Evolutionary conservation across 2,888 invertebrate species (phyloP).

Genomic region (Kryphioiulus occultus): DNA sequence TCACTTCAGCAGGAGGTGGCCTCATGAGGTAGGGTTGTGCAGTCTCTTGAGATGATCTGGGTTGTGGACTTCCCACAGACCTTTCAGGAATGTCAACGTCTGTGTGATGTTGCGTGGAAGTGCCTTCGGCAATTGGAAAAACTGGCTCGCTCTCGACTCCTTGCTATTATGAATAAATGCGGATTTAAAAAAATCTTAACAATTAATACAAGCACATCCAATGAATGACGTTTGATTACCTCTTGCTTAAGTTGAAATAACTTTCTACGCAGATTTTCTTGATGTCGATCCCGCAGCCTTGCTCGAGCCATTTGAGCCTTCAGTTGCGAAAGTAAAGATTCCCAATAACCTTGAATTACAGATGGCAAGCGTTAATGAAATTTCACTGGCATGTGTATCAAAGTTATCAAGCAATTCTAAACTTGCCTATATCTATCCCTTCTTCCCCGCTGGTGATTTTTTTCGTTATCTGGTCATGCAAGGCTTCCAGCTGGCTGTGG

Average conservation of each 20-base stretch:
- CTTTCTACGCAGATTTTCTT: slow-evolving; percentile 86
- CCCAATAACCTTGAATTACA: slow-evolving; percentile 80
- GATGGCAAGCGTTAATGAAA: slow-evolving; percentile 41
- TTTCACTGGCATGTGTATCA: background rate
- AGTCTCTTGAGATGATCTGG: background rate
- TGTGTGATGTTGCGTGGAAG: background rate
- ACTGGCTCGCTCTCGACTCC: slow-evolving; percentile 58
- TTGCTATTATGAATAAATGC: slow-evolving; percentile 48
- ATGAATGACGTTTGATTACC: background rate
- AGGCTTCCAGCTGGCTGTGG: slow-evolving; percentile 80
- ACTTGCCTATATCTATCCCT: slow-evolving; percentile 83
- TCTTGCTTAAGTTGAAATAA: slow-evolving; percentile 79
- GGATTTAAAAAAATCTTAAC: background rate
- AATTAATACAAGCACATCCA: background rate
- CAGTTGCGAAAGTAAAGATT: slow-evolving; percentile 91
- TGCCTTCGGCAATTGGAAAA: slow-evolving; percentile 59
- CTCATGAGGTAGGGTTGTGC: background rate
- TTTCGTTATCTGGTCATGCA: slow-evolving; percentile 83
- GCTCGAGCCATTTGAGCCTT: slow-evolving; percentile 96
- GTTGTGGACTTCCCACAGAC: background rate
- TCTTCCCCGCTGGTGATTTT: slow-evolving; percentile 85
- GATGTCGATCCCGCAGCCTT: slow-evolving; percentile 89
- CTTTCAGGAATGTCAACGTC: background rate
- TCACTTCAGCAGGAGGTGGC: background rate
- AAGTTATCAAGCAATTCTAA: background rate